Base-by-base conservation (phyloP, 1,140 invertebrate species). In the Nasonia giraulti region DNA sequence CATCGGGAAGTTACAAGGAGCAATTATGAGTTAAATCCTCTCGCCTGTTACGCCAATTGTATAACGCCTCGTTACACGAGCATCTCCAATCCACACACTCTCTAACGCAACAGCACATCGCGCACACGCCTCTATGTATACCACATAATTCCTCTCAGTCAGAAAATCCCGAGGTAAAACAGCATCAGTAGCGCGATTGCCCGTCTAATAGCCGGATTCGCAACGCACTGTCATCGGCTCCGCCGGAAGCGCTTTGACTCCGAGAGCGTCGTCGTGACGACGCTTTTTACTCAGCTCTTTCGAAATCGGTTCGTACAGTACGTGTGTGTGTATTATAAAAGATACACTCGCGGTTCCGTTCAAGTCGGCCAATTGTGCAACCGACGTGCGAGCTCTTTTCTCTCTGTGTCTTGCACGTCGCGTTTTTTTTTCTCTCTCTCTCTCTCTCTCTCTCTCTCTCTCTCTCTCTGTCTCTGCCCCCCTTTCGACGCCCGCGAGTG, bases 251-350 rank as follows among this genome's bases (percentile, higher is more conserved):
- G 55, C 62, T 37, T 40, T 11, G 47, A 78, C 55, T 27, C 47
- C 27, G 12, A 20, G 23, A 78, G 50, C 23, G 33, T 62, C 62
- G 62, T 80, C 11, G 20, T 80, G 62, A 80, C 62, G 33, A 3
- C 55, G 47, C 33, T 69, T 80, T 80, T 80, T 80, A 68, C 37
- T 68, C n/a, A 6, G 27, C 69, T 71, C 27, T 71, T 71, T 71
- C 69, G 69, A 71, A 71, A 71, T 71, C 69, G 10, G 74, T 31
- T 0, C 12, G 11, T 12, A 7, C 55, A 11, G 40, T 20, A n/a
- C 31, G 44, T 33, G 50, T 77, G 23, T 11, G 27, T 14, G 31
- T 14, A 71, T 71, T 31, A 71, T 71, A 71, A 71, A 14, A 11
- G 69, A 33, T 62, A 62, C 3, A n/a, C 55, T 62, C 55, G 55